Evolutionary conservation across 2,888 invertebrate genomes (phyloP).

Genomic region (Agapostemon virescens): DNA sequence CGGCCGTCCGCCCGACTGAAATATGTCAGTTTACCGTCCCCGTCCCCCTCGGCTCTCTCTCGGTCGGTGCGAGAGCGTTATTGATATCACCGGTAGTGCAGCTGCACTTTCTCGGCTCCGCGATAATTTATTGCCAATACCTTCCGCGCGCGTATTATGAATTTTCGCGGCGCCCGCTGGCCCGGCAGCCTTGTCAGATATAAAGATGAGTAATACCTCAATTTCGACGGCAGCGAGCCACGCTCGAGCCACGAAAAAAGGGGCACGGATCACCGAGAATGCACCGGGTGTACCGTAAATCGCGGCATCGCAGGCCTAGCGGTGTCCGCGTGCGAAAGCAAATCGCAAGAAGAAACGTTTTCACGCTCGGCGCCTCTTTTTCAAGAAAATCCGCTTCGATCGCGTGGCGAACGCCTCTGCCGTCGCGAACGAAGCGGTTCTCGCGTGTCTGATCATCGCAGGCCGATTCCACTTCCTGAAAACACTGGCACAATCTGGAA

Average conservation of each 20-base stretch:
- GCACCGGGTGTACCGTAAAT: background rate
- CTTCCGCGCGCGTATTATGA: constrained; percentile 22
- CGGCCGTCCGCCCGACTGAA: constrained; percentile 43
- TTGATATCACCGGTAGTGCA: constrained; percentile 53
- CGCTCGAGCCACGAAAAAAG: background rate
- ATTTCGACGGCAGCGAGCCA: constrained; percentile 1
- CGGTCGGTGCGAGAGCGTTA: constrained; percentile 43
- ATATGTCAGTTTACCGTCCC: constrained; percentile 47
- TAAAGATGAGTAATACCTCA: constrained; percentile 8
- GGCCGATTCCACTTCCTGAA: background rate
- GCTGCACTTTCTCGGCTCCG: constrained; percentile 37
- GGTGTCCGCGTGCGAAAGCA: background rate
- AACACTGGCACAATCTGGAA: too few species aligned
- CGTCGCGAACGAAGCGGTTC: too few species aligned
- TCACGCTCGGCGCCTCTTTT: too few species aligned
- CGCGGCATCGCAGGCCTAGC: background rate
- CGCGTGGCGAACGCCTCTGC: too few species aligned
- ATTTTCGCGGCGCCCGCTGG: constrained; percentile 23
- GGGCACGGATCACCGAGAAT: background rate
- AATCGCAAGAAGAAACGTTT: background rate
- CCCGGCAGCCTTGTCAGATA: background rate
- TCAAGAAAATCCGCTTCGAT: background rate
- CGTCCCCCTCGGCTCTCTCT: background rate
- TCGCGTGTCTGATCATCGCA: background rate
- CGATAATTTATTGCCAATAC: constrained; percentile 58